Evolutionary conservation across 1,140 invertebrate species (phyloP).

Genomic region (Rhizoglyphus robini): DNA sequence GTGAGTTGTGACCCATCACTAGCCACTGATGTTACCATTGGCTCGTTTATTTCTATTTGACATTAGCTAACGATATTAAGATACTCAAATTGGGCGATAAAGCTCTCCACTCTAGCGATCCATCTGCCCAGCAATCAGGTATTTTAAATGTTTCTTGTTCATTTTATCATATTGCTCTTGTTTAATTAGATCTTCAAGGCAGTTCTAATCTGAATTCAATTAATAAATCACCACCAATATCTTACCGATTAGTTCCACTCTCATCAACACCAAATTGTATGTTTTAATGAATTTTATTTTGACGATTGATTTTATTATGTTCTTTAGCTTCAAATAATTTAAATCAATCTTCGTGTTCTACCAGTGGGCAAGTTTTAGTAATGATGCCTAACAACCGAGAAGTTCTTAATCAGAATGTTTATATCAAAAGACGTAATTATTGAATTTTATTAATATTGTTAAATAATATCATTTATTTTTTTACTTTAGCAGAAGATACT

Average conservation of each 20-base stretch:
- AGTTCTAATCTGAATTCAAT: no score
- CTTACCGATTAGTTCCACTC: background rate
- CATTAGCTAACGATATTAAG: no score
- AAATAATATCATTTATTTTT: background rate
- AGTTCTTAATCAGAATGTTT: background rate
- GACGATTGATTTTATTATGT: no score
- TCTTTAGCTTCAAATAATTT: background rate
- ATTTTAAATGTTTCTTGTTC: no score
- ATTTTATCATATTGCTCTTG: no score
- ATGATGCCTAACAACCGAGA: slow-evolving; percentile 6
- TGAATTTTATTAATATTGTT: background rate
- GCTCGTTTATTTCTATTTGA: no score
- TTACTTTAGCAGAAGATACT: background rate
- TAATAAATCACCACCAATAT: background rate
- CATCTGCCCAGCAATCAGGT: no score
- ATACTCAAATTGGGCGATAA: no score
- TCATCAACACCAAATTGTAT: background rate
- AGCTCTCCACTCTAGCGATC: no score
- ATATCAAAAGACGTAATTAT: background rate
- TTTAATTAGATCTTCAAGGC: no score
- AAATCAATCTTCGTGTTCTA: background rate
- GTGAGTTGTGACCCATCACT: background rate
- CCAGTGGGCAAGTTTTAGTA: background rate
- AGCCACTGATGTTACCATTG: background rate
- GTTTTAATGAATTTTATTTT: background rate